These are phyloP conservation scores for Mormyrus lacerda DNA, from an alignment of 2,113 vertebrate species.

Conservation along the genomic window DNA sequence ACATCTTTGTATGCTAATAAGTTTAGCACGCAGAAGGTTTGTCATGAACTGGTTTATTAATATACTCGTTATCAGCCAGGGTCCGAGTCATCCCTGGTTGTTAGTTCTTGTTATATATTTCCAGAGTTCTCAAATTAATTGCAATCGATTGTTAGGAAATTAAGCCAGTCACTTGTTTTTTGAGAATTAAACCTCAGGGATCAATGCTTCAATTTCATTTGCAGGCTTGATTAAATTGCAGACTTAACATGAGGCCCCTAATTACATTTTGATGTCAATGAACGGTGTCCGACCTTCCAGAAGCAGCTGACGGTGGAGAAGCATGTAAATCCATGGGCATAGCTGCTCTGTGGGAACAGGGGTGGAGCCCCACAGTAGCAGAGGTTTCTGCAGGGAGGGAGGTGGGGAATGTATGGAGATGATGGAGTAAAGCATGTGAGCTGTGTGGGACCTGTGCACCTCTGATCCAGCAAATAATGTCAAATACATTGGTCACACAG, in stretches of 20 bases:
- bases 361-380: not conserved
- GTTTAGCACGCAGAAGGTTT: not conserved
- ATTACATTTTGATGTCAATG: not conserved
- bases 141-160: not conserved
- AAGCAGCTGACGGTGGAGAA: not conserved
- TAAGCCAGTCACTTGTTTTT: not conserved
- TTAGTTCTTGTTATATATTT: not conserved
- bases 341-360: not conserved
- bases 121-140: not conserved
- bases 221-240: conserved; percentile 1
- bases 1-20: not conserved
- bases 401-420: not conserved
- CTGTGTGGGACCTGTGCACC: not conserved
- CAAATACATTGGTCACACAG: not conserved
- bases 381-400: not conserved
- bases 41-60: not conserved
- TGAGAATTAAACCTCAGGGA: not conserved
- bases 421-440: not conserved
- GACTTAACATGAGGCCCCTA: not conserved
- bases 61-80: not conserved
- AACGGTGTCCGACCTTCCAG: not conserved
- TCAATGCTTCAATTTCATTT: not conserved
- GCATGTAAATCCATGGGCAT: not conserved
- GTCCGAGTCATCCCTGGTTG: not conserved
- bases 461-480: not conserved